Evolutionary conservation across 2,797 vertebrate species (phyloP), one percentile per base, ranked within the genome.

Genomic region (Pempheris klunzingeri): DNA sequence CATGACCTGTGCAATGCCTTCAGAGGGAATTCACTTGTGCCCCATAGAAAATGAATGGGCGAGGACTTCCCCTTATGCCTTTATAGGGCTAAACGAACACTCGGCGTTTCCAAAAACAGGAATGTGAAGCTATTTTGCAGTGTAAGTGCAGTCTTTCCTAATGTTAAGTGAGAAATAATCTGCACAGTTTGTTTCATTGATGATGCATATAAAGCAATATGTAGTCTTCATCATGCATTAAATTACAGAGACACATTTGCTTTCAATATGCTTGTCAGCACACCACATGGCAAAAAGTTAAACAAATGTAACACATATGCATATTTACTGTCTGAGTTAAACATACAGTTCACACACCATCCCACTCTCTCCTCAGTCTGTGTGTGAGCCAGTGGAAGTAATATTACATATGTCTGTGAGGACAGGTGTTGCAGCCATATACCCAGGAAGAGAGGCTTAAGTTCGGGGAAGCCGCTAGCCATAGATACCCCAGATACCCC

Each of bases 401-500:
- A 78, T 75, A 78, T 72, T 74, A 64, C 82, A 74, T 54, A 59
- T 80, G 74, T 82, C 55, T 58, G 57, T 26, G 22, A 20, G 61
- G 80, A 90, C 90, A 90, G 88, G 88, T 91, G 87, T 88, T 57
- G 64, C 52, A 58, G 81, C 77, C 61, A 12, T 69, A 61, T 73
- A 82, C 73, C 63, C 87, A 86, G 85, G 81, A 92, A 90, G 81
- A 74, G 64, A 63, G 80, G 84, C 81, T 90, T 90, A 82, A 52
- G 54, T 86, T 89, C 57, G 4, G 44, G 69, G 82, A 88, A 84
- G 84, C 81, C 22, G 18, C 81, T 78, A 49, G 74, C 83, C 78
- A 82, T 70, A 60, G 78, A 86, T 81, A 85, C 58, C 77, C 73
- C 30, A 39, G 73, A 77, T 71, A 83, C 55, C 60, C 49, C 71